Evolutionary conservation across 2,797 vertebrate genomes (phyloP).

Genomic region (Mormyrops boulengeri): DNA sequence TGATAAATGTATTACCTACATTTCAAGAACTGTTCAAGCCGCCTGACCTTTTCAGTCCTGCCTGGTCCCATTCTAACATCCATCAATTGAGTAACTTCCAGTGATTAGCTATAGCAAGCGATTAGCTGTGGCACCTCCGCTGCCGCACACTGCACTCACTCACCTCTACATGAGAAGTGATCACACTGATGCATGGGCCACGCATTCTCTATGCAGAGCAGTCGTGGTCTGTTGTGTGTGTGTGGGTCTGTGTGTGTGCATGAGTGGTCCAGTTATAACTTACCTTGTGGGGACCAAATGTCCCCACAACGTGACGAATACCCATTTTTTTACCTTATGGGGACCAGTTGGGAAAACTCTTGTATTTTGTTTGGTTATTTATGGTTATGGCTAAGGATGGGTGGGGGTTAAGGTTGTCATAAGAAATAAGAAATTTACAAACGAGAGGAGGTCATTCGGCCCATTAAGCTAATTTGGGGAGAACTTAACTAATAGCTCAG

Average conservation of each 20-base stretch:
- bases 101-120: background rate
- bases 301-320: too few relatives aligned
- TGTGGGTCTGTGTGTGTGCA: background rate
- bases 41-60: background rate
- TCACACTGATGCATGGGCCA: background rate
- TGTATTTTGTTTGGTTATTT: too few relatives aligned
- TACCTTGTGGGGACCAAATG: too few relatives aligned
- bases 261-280: too few relatives aligned
- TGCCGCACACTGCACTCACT: background rate
- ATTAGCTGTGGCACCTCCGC: background rate
- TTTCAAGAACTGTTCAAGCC: background rate
- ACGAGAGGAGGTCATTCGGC: too few relatives aligned
- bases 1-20: background rate
- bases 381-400: too few relatives aligned
- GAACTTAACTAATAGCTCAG: too few relatives aligned
- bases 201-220: background rate
- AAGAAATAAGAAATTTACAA: too few relatives aligned
- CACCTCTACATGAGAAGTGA: background rate
- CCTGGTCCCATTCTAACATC: background rate
- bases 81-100: background rate
- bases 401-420: too few relatives aligned
- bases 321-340: too few relatives aligned
- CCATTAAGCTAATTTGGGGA: too few relatives aligned
- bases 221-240: background rate
- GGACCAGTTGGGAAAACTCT: too few relatives aligned